Base-by-base conservation (phyloP, 2,888 invertebrate genomes). In the Caenorhabditis angaria region DNA sequence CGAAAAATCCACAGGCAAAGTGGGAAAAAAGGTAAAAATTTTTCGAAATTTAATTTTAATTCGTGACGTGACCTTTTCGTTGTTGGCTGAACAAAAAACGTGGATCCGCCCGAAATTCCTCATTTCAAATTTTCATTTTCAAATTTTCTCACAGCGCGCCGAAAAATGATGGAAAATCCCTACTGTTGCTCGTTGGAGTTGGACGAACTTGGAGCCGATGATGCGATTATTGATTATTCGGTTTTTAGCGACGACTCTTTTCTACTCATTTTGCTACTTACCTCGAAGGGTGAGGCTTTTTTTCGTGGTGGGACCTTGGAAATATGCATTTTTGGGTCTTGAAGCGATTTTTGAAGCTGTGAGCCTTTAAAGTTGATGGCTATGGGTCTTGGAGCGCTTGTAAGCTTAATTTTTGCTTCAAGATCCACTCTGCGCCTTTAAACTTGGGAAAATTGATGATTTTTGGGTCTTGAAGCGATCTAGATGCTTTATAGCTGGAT, bases 171-270 rank as follows among this genome's bases (percentile, higher is more conserved):
- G 75, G 66, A 70, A 54, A 79, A 77, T 64, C 76, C 76, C 27
- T 79, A 77, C 54, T 32, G 65, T 27, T 75, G 72, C 50, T 62
- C 60, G 18, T 48, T 60, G 50, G 79, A 81, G 60, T 61, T 78
- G 25, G 79, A 81, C 55, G 78, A 78, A 50, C 61, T 78, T 12
- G 58, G 63, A 20, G 59, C 77, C 12, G 81, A 81, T 64, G 79
- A 80, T 51, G 70, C 75, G 18, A 76, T 81, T 22, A 78, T 78
- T 29, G 77, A 77, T 65, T 78, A 77, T 53, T 74, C 78, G 20
- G 80, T 69, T 22, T 68, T 80, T 61, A 71, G 68, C 12, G 83
- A 85, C 41, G 83, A 84, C 18, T 78, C 81, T 41, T 85, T 84
- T 57, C 63, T 84, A 3, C 76, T 85, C 14, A 73, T 85, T 25